Evolutionary conservation across 92 coral and sea anemone species (phyloP).

Genomic region (Heliopora coerulea): DNA sequence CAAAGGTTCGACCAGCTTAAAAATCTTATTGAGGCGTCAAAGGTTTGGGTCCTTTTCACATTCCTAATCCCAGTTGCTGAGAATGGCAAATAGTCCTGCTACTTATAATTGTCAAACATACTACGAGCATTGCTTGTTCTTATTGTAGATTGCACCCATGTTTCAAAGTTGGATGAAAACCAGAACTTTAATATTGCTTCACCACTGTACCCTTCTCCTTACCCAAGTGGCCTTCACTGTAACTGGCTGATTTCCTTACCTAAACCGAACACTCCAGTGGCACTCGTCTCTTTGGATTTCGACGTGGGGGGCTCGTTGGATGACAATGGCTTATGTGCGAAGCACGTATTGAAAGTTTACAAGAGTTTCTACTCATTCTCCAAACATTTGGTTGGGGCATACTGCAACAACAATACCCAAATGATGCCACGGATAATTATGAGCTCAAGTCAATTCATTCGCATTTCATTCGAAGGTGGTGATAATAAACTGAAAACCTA

Average conservation of each 20-base stretch:
- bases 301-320: constrained; percentile 11
- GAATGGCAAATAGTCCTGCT: too few species aligned
- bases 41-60: too few species aligned
- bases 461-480: constrained; percentile 14
- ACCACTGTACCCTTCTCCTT: constrained; percentile 4
- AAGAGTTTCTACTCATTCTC: neutral
- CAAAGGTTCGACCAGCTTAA: too few species aligned
- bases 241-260: constrained; percentile 27
- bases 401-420: neutral
- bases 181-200: neutral
- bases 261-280: neutral
- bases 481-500: neutral
- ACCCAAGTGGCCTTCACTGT: neutral
- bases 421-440: constrained; percentile 13
- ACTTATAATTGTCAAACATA: too few species aligned
- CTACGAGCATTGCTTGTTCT: too few species aligned
- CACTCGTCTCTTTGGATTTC: constrained; percentile 26
- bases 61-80: too few species aligned
- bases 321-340: neutral
- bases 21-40: too few species aligned
- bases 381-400: neutral
- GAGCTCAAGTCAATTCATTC: neutral
- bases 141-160: constrained; percentile 31
- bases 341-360: neutral
- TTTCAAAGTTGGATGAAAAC: constrained; percentile 3